Base-by-base conservation (phyloP, 2,113 vertebrate genomes). In the Calidris pygmaea region DNA sequence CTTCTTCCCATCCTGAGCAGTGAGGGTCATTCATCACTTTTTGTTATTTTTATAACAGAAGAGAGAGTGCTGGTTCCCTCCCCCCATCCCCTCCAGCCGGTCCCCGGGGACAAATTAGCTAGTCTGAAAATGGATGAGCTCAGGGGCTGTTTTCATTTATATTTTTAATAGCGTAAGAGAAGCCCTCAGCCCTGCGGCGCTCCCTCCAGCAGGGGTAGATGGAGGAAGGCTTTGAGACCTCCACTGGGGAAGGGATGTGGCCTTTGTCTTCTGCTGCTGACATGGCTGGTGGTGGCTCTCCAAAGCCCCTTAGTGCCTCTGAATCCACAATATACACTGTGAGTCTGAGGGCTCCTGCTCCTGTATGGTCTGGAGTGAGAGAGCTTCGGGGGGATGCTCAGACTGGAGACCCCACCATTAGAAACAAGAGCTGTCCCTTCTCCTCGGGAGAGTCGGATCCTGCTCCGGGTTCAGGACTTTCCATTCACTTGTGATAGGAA, bases 21-120 rank as follows among this genome's bases (percentile, higher is more conserved):
- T 86, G 71, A 83, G 91, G 93, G 94, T 93, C 97, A 97, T 98
- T 97, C 95, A 98, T 98, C 98, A 98, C 94, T 96, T 96, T 94
- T 85, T 76, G 65, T 97, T 97, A 97, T 97, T 98, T 98, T 97
- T 97, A 86, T 85, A 98, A 70, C 91, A 78, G 78, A n/a, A 60
- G 85, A 62, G 85, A 79, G 80, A n/a, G 78, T 22, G 58, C 84
- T 82, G 83, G 7, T 68, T 63, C 56, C 71, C 60, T 34, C 39
- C 83, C 19, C 24, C 27, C 55, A 6, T 27, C 39, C 34, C 76
- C 56, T 72, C 59, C 73, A 63, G 76, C 56, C 89, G 5, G 22
- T 79, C 70, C 80, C 63, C 8, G 32, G 88, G 94, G 92, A 85
- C 66, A 65, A 43, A 92, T 94, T 21, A 67, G 59, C 67, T 8